phyloP scores from a whole-genome alignment of 2,797 vertebrate genomes.

The Cryptoprocta ferox region DNA sequence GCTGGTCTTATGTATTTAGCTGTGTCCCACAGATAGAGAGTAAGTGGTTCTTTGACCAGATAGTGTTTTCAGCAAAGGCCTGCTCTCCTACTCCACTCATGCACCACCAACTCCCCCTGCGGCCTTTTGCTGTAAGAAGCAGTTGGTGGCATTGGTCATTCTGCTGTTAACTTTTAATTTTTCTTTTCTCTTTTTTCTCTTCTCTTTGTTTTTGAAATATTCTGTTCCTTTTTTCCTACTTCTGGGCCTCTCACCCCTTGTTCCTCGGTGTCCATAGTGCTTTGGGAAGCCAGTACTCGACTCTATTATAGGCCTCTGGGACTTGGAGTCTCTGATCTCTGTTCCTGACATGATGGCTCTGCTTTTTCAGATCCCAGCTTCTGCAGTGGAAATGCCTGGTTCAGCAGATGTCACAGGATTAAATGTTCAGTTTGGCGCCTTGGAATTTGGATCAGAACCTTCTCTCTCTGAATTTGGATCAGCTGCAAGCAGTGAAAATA shows the following conservation, averaged over 20 bases:
- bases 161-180: neutral
- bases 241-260: neutral
- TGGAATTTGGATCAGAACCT: slow-evolving; percentile 96
- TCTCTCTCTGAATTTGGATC: slow-evolving; percentile 92
- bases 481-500: slow-evolving; percentile 88
- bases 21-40: neutral
- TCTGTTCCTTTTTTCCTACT: neutral
- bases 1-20: neutral
- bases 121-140: neutral
- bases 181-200: neutral
- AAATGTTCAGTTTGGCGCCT: slow-evolving; percentile 97
- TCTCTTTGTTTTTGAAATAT: neutral
- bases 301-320: neutral
- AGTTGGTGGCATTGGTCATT: neutral
- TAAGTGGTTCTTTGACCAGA: neutral
- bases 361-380: slow-evolving; percentile 92
- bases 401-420: slow-evolving; percentile 94
- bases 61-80: neutral
- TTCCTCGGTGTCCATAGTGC: neutral
- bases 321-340: neutral
- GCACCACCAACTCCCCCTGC: accelerated
- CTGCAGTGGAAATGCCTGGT: slow-evolving; percentile 98
- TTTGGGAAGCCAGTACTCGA: neutral
- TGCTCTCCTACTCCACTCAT: neutral
- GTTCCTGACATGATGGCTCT: slow-evolving; percentile 31